These are phyloP conservation scores for Eretmocerus hayati DNA, from an alignment of 2,888 invertebrate species.

Conservation along the genomic window DNA sequence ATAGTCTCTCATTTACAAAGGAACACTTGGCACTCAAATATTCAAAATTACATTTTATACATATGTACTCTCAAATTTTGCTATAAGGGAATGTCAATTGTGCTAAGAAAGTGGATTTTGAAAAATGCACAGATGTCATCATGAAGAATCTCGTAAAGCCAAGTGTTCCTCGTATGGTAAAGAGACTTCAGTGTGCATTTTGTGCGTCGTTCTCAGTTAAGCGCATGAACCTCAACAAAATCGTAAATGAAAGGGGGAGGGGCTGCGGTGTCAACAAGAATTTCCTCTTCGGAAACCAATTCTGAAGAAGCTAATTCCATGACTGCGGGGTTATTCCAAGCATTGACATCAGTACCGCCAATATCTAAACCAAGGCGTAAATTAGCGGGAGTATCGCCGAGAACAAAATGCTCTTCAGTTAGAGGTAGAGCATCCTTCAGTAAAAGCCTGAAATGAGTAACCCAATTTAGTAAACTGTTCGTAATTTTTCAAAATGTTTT, in stretches of 20 bases:
- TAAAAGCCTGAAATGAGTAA: conserved; percentile 46
- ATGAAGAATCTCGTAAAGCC: conserved; percentile 20
- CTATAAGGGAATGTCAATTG: conserved; percentile 19
- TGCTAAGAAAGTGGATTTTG: conserved; percentile 10
- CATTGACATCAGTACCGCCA: conserved; percentile 39
- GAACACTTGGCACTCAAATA: conserved; percentile 19
- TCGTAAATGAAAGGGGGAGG: conserved; percentile 42
- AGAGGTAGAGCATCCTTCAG: conserved; percentile 57
- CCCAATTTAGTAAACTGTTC: background rate
- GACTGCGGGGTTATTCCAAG: conserved; percentile 36
- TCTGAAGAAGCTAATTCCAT: conserved; percentile 28
- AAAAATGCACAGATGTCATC: conserved; percentile 19
- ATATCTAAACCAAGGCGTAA: conserved; percentile 46
- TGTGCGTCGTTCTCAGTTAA: conserved; percentile 37
- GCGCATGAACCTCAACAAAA: conserved; percentile 42
- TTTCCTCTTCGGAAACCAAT: conserved; percentile 30
- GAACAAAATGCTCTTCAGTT: conserved; percentile 54
- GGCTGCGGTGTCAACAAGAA: conserved; percentile 32
- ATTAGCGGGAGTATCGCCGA: conserved; percentile 46
- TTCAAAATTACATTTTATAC: conserved; percentile 14
- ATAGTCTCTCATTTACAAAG: conserved; percentile 21
- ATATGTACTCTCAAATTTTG: conserved; percentile 8
- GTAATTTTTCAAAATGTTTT: background rate
- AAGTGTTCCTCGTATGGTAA: conserved; percentile 12
- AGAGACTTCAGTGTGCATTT: conserved; percentile 18